Evolutionary conservation across 2,888 invertebrate genomes (phyloP), one percentile per base, ranked within the genome.

Genomic region (Phania funesta): DNA sequence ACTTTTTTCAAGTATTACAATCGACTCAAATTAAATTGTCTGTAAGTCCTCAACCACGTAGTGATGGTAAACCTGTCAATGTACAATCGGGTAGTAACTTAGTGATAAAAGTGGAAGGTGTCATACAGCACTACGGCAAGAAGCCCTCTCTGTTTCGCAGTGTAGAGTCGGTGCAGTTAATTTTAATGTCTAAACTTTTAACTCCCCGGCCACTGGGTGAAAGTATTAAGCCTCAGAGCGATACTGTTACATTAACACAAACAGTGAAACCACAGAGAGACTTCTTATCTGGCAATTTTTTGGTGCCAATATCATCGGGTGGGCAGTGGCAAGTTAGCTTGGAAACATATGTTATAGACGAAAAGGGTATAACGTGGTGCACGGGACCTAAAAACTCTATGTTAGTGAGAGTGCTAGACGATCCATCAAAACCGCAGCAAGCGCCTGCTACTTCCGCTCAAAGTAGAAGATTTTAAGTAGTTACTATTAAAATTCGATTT

Each of bases 21-120:
- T 93, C 95, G 22, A 97, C 96, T 1, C 94, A 94, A 85, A 94
- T 96, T 1, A 96, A 96, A 91, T 90, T 97, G 80, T 95, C 96
- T 0, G 94, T 96, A 7, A 95, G 95, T 38, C 96, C 97, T 0
- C 96, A 96, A 87, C 96, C 96, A 0, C 91, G 95, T 64, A 93
- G 94, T 44, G 93, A 95, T 81, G 95, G 96, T 0, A 98, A 98
- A 86, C 96, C 96, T 56, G 95, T 98, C 58, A 93, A 95, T 83
- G 94, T 98, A 41, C 95, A 96, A 79, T 94, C 95, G 48, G 95
- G 96, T 70, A 96, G 97, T 85, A 95, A 97, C 85, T 93, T 98
- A 78, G 97, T 98, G 0, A 93, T 98, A 24, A 98, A 97, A 92
- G 96, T 98, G 2, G 98, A 98, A 91, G 98, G 98, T 0, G 97